Percentiles rank a stretch among this genome's conserved stretches.
Conservation (phyloP, 2,113 vertebrate species). For the Hiodon tergisus region DNA sequence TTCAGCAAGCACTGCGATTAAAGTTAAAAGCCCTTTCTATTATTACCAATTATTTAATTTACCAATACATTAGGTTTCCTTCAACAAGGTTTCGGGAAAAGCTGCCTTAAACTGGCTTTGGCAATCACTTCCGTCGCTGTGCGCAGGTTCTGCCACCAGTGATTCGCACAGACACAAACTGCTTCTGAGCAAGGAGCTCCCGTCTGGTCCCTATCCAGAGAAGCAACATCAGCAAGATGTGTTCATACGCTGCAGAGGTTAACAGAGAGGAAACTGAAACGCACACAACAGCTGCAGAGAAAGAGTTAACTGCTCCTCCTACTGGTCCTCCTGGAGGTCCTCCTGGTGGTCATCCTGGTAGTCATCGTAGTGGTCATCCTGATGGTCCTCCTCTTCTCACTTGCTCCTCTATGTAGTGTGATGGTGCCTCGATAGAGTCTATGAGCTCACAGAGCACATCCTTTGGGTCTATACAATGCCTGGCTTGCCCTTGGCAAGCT, state of each 20-base stretch:
- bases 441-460: neutral
- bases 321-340: too few relatives aligned
- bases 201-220: too few relatives aligned
- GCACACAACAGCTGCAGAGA: too few relatives aligned
- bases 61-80: neutral
- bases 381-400: neutral
- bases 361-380: neutral
- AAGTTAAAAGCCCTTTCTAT: neutral
- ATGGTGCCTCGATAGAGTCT: neutral
- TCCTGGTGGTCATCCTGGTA: too few relatives aligned
- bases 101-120: neutral
- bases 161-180: too few relatives aligned
- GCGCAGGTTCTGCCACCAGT: too few relatives aligned
- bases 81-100: neutral
- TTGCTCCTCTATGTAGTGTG: neutral
- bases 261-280: too few relatives aligned
- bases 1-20: neutral
- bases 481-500: conserved; percentile 41
- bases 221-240: too few relatives aligned
- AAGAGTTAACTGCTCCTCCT: too few relatives aligned
- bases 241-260: too few relatives aligned
- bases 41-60: neutral
- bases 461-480: conserved; percentile 16
- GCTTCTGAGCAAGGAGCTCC: too few relatives aligned
- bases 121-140: too few relatives aligned